Evolutionary conservation across 2,113 vertebrate genomes (phyloP).

Genomic region (Plestiodon gilberti): DNA sequence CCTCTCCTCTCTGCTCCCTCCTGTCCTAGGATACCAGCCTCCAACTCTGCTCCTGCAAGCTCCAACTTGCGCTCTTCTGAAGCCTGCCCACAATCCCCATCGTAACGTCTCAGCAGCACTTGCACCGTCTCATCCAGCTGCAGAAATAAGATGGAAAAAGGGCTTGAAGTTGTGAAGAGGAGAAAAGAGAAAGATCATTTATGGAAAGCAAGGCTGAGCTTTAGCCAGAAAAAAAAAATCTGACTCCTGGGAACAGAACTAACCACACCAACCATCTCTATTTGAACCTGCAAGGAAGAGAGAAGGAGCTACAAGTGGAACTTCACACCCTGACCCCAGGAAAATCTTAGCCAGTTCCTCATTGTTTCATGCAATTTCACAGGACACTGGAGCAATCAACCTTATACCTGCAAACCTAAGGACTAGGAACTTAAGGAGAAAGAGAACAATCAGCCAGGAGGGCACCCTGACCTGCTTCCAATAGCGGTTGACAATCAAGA

Average conservation of each 20-base stretch:
- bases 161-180: background rate
- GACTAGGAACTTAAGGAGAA: no score
- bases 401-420: no score
- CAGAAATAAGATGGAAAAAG: conserved; percentile 34
- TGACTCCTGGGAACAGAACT: background rate
- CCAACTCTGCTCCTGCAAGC: conserved; percentile 42
- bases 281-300: background rate
- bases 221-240: no score
- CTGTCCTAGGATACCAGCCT: conserved; percentile 44
- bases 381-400: background rate
- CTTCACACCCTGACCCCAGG: background rate
- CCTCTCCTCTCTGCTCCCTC: conserved; percentile 68
- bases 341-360: background rate
- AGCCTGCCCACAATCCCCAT: conserved; percentile 65
- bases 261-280: background rate
- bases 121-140: conserved; percentile 89
- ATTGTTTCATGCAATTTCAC: background rate
- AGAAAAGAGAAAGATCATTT: no score
- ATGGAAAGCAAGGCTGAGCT: background rate
- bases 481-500: conserved; percentile 92
- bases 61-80: conserved; percentile 33
- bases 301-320: background rate
- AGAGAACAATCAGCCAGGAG: no score
- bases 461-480: conserved; percentile 85
- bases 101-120: conserved; percentile 79